Conservation (phyloP, 2,113 vertebrate species). For the Lontra canadensis region DNA sequence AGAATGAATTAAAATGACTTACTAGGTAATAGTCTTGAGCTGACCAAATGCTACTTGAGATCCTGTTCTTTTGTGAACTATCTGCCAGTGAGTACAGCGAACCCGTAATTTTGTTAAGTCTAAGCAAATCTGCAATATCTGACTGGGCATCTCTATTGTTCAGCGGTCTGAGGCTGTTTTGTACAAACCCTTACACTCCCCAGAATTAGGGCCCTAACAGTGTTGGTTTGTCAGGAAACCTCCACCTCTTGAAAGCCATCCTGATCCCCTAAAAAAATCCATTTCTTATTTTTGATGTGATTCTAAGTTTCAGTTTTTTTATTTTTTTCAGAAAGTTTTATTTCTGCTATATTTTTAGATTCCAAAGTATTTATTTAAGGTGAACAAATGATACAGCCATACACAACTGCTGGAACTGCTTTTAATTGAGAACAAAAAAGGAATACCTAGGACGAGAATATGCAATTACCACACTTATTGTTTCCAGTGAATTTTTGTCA, state of each 20-base stretch:
- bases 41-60: neutral
- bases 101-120: neutral
- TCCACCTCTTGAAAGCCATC: neutral
- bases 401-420: conserved; percentile 3
- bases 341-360: conserved; percentile 68
- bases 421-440: conserved; percentile 49
- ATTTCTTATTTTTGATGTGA: conserved; percentile 44
- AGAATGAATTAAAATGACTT: neutral
- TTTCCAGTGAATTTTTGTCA: conserved; percentile 56
- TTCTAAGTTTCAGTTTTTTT: neutral
- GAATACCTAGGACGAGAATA: conserved; percentile 16
- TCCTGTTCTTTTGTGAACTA: neutral
- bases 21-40: neutral
- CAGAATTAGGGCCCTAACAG: neutral
- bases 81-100: neutral
- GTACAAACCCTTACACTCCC: neutral
- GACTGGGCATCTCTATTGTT: neutral
- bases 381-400: conserved; percentile 58
- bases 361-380: conserved; percentile 68
- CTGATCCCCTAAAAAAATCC: conserved; percentile 48
- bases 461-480: neutral
- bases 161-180: neutral
- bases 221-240: neutral
- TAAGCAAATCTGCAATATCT: neutral
- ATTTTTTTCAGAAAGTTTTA: conserved; percentile 42